Evolutionary conservation across 1,140 invertebrate genomes (phyloP), one percentile per base, ranked within the genome.

Genomic region (Cecropterus lyciades): DNA sequence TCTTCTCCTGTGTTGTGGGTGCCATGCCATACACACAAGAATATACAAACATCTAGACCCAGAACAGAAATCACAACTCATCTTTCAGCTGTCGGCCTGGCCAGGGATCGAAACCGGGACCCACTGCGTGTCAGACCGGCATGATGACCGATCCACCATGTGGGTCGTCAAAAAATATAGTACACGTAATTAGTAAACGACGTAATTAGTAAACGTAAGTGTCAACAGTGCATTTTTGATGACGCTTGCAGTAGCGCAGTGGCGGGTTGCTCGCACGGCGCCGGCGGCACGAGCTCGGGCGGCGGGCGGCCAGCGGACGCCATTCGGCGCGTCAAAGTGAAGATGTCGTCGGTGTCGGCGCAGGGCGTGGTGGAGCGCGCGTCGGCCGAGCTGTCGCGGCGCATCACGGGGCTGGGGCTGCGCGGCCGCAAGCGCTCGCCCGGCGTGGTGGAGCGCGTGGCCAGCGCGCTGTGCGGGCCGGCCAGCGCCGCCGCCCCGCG

Each of bases 361-460:
- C 95, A 96, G 85, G 96, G 95, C 73, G 96, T 97, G 79, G 96
- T 97, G 84, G 97, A 98, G 93, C 94, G 97, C 76, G 97, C 97
- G 74, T 97, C 96, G 71, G 96, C 96, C 57, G 97, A 98, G 91
- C 91, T 98, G 63, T 96, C 96, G 57, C 97, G 97, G 79, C 95
- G 97, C 72, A 97, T 98, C 92, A 97, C 97, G 82, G 97, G 96
- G 30, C 93, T 97, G 78, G 95, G 96, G 17, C 92, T 97, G 70
- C 94, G 96, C 67, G 94, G 95, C 66, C 95, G 96, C 78, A 95
- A 95, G 82, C 93, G 93, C 60, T 90, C 87, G 24, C 85, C 82
- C 20, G 85, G 85, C 53, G 96, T 97, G 60, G 97, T 97, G 94
- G 96, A 97, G 89, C 94, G 96, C 59, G 96, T 97, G 24, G 97